Conservation (phyloP, 2,888 invertebrate species). For the Hydriomena furcata region DNA sequence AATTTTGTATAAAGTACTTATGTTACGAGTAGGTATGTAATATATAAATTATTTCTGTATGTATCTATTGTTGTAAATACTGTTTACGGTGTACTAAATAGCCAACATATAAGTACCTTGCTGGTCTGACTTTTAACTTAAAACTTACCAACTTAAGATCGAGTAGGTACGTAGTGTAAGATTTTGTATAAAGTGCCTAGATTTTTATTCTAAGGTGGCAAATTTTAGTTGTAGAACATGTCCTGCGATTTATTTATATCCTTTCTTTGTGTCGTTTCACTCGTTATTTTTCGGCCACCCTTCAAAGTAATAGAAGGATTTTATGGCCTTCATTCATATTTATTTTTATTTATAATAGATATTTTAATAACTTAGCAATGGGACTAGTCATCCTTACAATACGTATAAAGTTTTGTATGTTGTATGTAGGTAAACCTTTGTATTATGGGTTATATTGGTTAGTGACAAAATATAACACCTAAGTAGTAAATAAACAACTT, state of each 20-base stretch:
- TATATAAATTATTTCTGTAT: too few species aligned
- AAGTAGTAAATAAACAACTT: slow-evolving; percentile 13
- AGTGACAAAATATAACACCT: slow-evolving; percentile 9
- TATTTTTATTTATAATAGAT: not conserved
- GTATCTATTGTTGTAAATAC: not conserved
- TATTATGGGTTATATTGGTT: slow-evolving; percentile 22
- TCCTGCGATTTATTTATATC: slow-evolving; percentile 34
- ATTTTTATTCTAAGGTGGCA: slow-evolving; percentile 19
- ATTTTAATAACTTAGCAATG: slow-evolving; percentile 25
- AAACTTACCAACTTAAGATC: too few species aligned
- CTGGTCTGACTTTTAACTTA: too few species aligned
- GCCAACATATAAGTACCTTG: too few species aligned
- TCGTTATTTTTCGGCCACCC: too few species aligned
- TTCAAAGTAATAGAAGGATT: too few species aligned
- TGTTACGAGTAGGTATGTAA: too few species aligned
- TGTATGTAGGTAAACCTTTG: slow-evolving; percentile 2
- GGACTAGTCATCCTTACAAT: slow-evolving; percentile 42
- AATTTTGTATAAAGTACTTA: too few species aligned
- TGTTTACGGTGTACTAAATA: too few species aligned
- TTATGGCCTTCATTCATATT: not conserved
- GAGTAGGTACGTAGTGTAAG: too few species aligned
- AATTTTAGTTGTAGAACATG: slow-evolving; percentile 31
- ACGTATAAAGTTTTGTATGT: not conserved
- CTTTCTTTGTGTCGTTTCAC: not conserved
- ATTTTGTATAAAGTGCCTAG: slow-evolving; percentile 11